A percentile compares a stretch with the other conserved stretches of the same genome.
These are phyloP conservation scores for Myrmecobius fasciatus DNA, from an alignment of 2,113 vertebrate genomes.

Conservation along the genomic window DNA sequence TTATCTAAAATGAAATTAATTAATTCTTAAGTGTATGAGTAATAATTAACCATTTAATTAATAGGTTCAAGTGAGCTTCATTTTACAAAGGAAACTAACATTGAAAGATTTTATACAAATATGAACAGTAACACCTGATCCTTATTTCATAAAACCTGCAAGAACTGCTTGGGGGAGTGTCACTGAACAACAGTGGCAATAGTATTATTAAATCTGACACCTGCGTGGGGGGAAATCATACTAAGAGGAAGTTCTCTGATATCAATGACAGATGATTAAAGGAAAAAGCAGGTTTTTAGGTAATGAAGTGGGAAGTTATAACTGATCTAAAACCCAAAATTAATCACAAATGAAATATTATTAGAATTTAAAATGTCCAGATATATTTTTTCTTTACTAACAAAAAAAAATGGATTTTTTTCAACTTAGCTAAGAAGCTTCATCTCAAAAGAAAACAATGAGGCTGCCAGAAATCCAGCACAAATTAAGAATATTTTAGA, in stretches of 20 bases:
- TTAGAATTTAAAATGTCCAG: not conserved
- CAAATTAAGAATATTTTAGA: not conserved
- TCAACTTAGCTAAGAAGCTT: not conserved
- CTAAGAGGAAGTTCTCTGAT: not conserved
- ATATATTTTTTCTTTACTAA: not conserved
- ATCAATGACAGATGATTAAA: not conserved
- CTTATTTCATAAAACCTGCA: not conserved
- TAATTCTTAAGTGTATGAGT: not conserved
- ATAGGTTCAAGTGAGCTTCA: not conserved
- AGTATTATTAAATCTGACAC: not conserved
- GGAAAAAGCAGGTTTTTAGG: not conserved
- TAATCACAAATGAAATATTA: not conserved
- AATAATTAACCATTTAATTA: not conserved
- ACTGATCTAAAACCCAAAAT: not conserved
- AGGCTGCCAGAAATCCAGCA: not conserved
- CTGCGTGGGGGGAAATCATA: not conserved
- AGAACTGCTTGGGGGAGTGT: not conserved
- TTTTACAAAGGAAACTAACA: not conserved
- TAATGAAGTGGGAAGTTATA: not conserved
- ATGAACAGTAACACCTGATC: not conserved
- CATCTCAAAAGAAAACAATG: not conserved
- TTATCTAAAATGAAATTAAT: not conserved
- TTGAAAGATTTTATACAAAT: not conserved
- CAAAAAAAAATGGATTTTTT: not conserved
- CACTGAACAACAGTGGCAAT: not conserved